These are phyloP conservation scores for Drosophila algonquin DNA, from an alignment of 2,888 invertebrate species.

Conservation along the genomic window DNA sequence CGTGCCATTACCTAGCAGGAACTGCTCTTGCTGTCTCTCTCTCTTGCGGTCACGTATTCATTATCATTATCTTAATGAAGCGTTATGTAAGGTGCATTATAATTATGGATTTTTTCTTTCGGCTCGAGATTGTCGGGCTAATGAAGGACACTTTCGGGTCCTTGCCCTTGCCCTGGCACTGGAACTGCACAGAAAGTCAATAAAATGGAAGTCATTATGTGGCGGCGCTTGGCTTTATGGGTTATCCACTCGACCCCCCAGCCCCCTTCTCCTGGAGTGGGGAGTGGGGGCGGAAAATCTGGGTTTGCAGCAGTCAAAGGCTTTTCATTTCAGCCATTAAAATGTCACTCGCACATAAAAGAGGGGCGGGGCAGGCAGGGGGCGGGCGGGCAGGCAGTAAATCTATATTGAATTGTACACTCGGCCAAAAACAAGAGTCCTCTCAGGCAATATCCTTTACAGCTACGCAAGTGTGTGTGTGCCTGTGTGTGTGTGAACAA, in stretches of 20 bases:
- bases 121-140: conserved; percentile 42
- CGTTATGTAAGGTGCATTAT: conserved; percentile 80
- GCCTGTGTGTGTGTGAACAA: conserved; percentile 58
- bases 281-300: conserved; percentile 8
- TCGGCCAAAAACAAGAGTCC: conserved; percentile 33
- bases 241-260: background rate
- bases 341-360: conserved; percentile 44
- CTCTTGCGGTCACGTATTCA: conserved; percentile 76
- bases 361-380: background rate
- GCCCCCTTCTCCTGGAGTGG: background rate
- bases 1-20: conserved; percentile 71
- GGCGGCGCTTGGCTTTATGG: conserved; percentile 1
- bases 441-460: conserved; percentile 15
- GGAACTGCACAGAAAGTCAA: conserved; percentile 52
- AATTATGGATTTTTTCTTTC: conserved; percentile 73
- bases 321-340: conserved; percentile 50
- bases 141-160: conserved; percentile 57
- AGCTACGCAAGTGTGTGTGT: conserved; percentile 5
- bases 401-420: conserved; percentile 49
- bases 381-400: conserved; percentile 10
- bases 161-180: conserved; percentile 24
- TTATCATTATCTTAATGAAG: conserved; percentile 81
- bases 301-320: conserved; percentile 10
- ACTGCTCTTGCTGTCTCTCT: conserved; percentile 35
- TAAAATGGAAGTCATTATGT: conserved; percentile 59